Evolutionary conservation across 2,888 invertebrate species (phyloP), one percentile per base, ranked within the genome.

Genomic region (Escarpia spicata): DNA sequence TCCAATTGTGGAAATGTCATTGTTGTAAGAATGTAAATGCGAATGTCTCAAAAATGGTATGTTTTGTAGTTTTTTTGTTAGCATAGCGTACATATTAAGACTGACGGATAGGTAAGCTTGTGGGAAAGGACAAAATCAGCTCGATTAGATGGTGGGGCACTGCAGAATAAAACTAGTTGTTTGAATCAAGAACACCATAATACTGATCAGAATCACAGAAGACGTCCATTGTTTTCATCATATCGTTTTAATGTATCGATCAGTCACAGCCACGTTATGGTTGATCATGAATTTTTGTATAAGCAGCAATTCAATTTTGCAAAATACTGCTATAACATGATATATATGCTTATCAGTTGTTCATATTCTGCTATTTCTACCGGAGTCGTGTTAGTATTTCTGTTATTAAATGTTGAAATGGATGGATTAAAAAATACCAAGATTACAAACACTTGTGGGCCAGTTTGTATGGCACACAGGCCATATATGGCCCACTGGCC

Each of bases 311-410:
- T 26, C 2, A 26, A 19, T 19, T 19, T 75, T 75, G 75, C 26
- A 26, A 75, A 75, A 12, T 75, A 6, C 75, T 3, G 26, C 75
- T 26, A 19, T 26, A 75, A 75, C 6, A 26, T 75, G 19, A 19
- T 75, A 75, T 75, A 75, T 75, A 75, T n/a, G 75, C 75, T 75
- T 75, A 75, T 75, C 75, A 75, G 75, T 75, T 75, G 75, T 75
- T 26, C 19, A 75, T 75, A 75, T 75, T 75, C 75, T 75, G 75
- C 75, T 75, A n/a, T 75, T 75, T 75, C 26, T 75, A 75, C 75
- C 19, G 75, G 75, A 75, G 75, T 75, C n/a, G 3, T 52, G 26
- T 75, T n/a, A 75, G 75, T 26, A 75, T 75, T 75, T 75, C 75
- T 75, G 75, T 75, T 75, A 75, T 75, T 75, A 75, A 75, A 75